These are phyloP conservation scores for Zaprionus nigranus DNA, from an alignment of 1,140 invertebrate genomes.

Conservation along the genomic window DNA sequence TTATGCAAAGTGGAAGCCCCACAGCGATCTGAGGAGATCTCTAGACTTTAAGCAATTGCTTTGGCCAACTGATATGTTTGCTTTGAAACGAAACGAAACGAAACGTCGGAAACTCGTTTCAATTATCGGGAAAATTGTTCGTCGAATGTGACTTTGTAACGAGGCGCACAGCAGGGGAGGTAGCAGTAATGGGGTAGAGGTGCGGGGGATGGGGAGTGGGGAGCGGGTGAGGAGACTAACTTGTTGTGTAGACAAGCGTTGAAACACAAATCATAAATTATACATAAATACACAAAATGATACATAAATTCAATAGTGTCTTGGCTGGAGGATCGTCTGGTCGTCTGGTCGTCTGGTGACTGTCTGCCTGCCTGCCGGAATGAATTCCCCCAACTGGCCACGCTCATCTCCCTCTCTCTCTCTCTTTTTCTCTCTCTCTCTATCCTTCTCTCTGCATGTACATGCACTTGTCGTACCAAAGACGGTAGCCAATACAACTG, in stretches of 20 bases:
- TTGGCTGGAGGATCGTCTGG: constrained; percentile 9
- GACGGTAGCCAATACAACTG: constrained; percentile 32
- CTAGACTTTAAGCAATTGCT: constrained; percentile 29
- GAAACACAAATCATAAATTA: constrained; percentile 50
- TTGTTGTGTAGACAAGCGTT: constrained; percentile 34
- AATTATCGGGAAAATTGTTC: constrained; percentile 59
- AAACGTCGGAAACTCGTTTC: constrained; percentile 49
- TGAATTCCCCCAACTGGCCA: not conserved
- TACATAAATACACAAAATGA: constrained; percentile 37
- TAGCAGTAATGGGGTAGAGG: not conserved
- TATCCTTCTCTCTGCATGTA: not conserved
- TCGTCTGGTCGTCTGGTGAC: constrained; percentile 32
- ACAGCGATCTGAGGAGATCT: not conserved
- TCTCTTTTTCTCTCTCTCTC: not conserved
- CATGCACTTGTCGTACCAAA: constrained; percentile 20
- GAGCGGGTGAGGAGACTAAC: not conserved
- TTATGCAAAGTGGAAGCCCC: constrained; percentile 1
- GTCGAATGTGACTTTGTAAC: constrained; percentile 18
- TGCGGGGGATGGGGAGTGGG: not conserved
- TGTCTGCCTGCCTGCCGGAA: constrained; percentile 6
- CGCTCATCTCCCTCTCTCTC: not conserved
- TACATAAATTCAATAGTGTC: constrained; percentile 33
- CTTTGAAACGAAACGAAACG: constrained; percentile 18
- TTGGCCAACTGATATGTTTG: constrained; percentile 53
- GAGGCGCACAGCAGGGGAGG: constrained; percentile 8